Percentiles rank a stretch among this genome's conserved stretches.
Conservation (phyloP, 2,888 invertebrate species). For the Dicyrtomina minuta region DNA sequence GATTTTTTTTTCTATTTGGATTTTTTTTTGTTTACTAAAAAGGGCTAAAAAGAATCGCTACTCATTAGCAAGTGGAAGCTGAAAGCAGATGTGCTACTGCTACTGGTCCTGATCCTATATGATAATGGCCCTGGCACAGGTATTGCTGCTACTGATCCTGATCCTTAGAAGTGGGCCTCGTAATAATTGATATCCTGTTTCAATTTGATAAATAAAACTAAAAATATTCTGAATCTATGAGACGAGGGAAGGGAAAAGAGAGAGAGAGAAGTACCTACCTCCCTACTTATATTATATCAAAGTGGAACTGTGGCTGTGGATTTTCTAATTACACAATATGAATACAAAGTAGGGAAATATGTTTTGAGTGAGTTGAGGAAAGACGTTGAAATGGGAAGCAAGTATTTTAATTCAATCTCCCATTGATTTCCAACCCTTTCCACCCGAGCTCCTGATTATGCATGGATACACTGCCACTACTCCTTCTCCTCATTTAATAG, state of each 20-base stretch:
- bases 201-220: not conserved
- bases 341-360: conserved; percentile 22
- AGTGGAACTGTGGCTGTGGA: not conserved
- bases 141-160: no score
- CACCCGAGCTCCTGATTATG: conserved; percentile 1
- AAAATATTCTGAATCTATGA: not conserved
- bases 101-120: no score
- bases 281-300: no score
- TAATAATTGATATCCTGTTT: not conserved
- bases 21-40: not conserved
- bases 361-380: no score
- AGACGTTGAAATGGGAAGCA: conserved; percentile 9
- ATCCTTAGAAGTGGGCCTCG: not conserved
- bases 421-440: conserved; percentile 3
- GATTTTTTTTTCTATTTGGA: no score
- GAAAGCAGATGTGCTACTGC: no score
- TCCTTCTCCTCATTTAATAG: not conserved
- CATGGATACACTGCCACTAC: not conserved
- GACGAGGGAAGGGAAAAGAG: not conserved
- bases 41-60: no score
- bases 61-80: no score
- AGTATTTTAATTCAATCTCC: conserved; percentile 29
- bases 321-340: conserved; percentile 18
- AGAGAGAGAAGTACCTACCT: not conserved
- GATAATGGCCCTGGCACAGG: no score